These are phyloP conservation scores for Antennarius maculatus DNA, from an alignment of 2,797 vertebrate species.

Conservation along the genomic window DNA sequence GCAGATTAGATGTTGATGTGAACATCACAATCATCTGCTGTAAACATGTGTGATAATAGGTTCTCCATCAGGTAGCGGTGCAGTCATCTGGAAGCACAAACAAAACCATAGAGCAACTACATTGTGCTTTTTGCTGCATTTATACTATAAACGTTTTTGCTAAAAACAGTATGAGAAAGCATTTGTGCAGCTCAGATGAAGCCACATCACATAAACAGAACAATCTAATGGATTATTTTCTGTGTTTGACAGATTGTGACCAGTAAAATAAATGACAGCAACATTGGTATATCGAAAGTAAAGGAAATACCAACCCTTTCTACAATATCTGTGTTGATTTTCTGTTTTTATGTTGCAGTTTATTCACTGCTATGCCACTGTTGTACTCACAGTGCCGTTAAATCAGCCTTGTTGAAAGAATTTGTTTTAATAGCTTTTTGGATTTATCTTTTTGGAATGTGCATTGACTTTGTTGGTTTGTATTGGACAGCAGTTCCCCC, in stretches of 20 bases:
- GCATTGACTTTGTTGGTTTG: conserved; percentile 44
- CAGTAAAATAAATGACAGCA: not conserved
- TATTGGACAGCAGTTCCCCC: conserved; percentile 36
- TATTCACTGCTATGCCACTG: conserved; percentile 10
- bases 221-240: not conserved
- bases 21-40: not conserved
- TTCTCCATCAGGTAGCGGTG: not conserved
- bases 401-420: conserved; percentile 57
- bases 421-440: conserved; percentile 61
- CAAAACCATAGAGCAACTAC: not conserved
- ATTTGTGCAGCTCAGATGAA: not conserved
- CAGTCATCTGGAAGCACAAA: not conserved
- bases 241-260: not conserved
- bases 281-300: not conserved
- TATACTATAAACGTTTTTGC: not conserved
- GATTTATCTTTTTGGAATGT: conserved; percentile 45
- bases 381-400: conserved; percentile 35
- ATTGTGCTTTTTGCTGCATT: not conserved
- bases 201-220: not conserved
- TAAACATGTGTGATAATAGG: not conserved
- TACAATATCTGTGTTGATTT: not conserved
- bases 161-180: not conserved
- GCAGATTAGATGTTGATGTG: not conserved
- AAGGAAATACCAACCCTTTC: conserved; percentile 11
- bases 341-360: conserved; percentile 8